phyloP scores from a whole-genome alignment of 2,113 vertebrate species.

The Proteles cristata region DNA sequence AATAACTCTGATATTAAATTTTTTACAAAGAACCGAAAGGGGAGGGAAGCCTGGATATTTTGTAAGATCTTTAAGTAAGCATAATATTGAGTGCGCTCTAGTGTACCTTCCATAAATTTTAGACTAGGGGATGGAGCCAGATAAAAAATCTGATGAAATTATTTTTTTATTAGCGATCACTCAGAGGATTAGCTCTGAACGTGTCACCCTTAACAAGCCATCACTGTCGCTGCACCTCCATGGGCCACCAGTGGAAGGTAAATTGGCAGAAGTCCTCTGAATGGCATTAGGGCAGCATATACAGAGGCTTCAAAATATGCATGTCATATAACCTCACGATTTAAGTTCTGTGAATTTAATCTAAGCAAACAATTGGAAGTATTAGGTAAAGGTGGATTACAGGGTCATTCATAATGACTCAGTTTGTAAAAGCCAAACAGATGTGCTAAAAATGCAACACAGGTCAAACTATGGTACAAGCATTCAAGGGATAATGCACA shows the following conservation, averaged over 20 bases:
- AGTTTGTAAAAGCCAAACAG: neutral
- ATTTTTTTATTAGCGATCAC: slow-evolving; percentile 1
- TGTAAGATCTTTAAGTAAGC: slow-evolving; percentile 19
- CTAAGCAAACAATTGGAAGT: neutral
- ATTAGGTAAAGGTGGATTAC: neutral
- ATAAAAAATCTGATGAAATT: slow-evolving; percentile 17
- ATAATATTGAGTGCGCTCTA: neutral
- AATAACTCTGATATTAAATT: slow-evolving; percentile 25
- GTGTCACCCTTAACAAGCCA: neutral
- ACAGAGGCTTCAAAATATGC: neutral
- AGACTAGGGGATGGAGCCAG: neutral
- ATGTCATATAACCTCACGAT: neutral
- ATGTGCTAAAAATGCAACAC: neutral
- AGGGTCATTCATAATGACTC: neutral
- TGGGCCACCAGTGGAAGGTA: neutral
- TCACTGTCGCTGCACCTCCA: neutral
- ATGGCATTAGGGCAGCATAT: neutral
- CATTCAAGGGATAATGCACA: neutral
- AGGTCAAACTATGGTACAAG: neutral
- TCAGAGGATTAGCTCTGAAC: neutral
- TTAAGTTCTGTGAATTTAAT: neutral
- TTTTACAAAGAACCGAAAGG: slow-evolving; percentile 30
- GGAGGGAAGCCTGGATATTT: neutral
- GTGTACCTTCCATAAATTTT: neutral
- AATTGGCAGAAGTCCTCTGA: neutral